Evolutionary conservation across 2,888 invertebrate species (phyloP).

Genomic region (Hedychridium roseum): DNA sequence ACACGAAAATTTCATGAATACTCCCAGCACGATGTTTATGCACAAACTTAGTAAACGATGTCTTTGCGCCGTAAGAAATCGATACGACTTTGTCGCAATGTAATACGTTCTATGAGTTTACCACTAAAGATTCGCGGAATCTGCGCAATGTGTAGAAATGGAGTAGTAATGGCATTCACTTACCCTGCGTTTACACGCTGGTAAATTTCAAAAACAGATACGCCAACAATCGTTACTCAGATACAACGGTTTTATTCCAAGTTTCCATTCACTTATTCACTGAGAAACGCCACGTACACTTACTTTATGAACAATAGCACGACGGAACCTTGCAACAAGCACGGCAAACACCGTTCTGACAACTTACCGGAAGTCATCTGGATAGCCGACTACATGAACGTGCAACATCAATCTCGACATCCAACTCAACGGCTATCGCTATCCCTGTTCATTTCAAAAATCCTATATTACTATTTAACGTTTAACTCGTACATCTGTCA

Average conservation of each 20-base stretch:
- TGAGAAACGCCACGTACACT: conserved; percentile 13
- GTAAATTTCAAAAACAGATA: background rate
- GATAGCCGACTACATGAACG: background rate
- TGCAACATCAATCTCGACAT: too few relatives aligned
- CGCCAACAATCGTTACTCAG: background rate
- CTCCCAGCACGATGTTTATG: too few relatives aligned
- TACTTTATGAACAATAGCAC: too few relatives aligned
- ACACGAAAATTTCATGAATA: too few relatives aligned
- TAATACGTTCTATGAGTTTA: conserved; percentile 13
- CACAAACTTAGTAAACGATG: too few relatives aligned
- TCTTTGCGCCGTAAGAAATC: too few relatives aligned
- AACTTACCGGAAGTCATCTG: conserved; percentile 21
- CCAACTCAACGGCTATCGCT: too few relatives aligned
- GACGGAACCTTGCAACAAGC: conserved; percentile 4
- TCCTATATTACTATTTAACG: too few relatives aligned
- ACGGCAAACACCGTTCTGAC: conserved; percentile 21
- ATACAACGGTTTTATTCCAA: background rate
- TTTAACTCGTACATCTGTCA: too few relatives aligned
- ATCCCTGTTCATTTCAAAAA: too few relatives aligned
- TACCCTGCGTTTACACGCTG: background rate
- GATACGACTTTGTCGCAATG: conserved; percentile 31
- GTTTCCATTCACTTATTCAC: conserved; percentile 14
- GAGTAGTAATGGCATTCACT: background rate
- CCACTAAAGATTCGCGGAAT: background rate
- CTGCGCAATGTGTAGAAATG: background rate